These are phyloP conservation scores for Prionchulus punctatus DNA, from an alignment of 2,888 invertebrate genomes.

Conservation along the genomic window DNA sequence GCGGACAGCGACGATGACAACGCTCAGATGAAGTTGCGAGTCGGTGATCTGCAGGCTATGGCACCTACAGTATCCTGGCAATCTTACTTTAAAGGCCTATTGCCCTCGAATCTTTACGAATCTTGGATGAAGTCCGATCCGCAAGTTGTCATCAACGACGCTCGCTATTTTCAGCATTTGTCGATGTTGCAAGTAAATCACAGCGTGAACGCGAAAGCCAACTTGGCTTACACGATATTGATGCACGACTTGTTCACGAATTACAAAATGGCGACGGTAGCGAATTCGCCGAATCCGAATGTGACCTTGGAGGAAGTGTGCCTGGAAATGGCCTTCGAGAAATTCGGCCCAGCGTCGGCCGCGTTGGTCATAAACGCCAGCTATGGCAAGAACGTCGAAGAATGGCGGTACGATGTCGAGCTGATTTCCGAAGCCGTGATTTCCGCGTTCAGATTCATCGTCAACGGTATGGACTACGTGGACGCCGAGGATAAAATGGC, in stretches of 20 bases:
- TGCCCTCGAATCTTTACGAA: not conserved
- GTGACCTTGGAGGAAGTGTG: not conserved
- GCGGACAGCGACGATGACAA: no score
- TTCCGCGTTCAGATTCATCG: not conserved
- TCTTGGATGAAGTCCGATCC: not conserved
- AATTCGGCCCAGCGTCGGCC: not conserved
- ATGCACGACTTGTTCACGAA: not conserved
- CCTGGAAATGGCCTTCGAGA: not conserved
- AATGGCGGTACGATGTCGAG: constrained; percentile 2
- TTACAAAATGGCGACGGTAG: not conserved
- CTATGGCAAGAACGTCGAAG: not conserved
- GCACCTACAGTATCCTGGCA: not conserved
- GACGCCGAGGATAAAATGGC: not conserved
- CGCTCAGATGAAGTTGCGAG: no score
- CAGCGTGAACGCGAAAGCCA: not conserved
- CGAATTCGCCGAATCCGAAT: not conserved
- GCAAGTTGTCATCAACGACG: not conserved
- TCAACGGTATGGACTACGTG: not conserved
- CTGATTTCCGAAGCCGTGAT: not conserved
- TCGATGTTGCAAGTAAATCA: not conserved
- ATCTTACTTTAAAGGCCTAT: not conserved
- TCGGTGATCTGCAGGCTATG: not conserved
- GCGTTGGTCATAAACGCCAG: not conserved
- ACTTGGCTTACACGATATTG: not conserved
- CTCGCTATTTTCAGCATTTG: not conserved